A percentile compares a stretch with the other conserved stretches of the same genome.
These are phyloP conservation scores for Drosophila hydei DNA, from an alignment of 1,140 invertebrate species.

Conservation along the genomic window DNA sequence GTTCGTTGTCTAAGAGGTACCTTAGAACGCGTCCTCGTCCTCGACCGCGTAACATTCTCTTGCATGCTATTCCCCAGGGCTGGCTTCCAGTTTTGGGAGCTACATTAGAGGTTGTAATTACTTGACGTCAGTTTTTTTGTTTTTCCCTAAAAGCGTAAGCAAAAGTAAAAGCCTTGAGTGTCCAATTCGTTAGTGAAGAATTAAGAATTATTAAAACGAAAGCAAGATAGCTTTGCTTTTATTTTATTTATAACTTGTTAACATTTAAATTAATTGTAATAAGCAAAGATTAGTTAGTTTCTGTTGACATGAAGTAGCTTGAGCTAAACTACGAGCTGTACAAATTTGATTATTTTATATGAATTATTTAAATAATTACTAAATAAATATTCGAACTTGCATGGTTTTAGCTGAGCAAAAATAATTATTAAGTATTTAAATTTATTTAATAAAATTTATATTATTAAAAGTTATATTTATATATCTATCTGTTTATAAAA, in stretches of 20 bases:
- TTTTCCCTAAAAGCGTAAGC: neutral
- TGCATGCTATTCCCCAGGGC: constrained; percentile 42
- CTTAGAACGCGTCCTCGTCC: constrained; percentile 27
- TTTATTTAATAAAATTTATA: too few species aligned
- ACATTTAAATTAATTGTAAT: constrained; percentile 1
- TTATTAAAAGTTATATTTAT: too few species aligned
- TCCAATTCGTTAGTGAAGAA: neutral
- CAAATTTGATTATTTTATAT: too few species aligned
- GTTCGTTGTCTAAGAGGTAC: neutral
- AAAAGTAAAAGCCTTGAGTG: constrained; percentile 9
- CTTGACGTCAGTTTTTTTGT: constrained; percentile 12
- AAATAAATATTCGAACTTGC: too few species aligned
- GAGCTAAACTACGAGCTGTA: too few species aligned
- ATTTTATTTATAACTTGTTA: neutral
- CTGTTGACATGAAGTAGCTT: too few species aligned
- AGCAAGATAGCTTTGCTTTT: neutral
- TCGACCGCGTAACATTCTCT: constrained; percentile 10
- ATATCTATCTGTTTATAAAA: too few species aligned
- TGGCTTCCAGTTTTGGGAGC: constrained; percentile 29
- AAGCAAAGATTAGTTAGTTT: too few species aligned
- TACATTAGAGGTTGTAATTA: constrained; percentile 68
- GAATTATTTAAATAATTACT: too few species aligned
- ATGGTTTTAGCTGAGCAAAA: too few species aligned
- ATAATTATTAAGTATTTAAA: too few species aligned
- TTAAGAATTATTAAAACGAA: neutral